Evolutionary conservation across 2,888 invertebrate species (phyloP).

Genomic region (Platycheirus albimanus): DNA sequence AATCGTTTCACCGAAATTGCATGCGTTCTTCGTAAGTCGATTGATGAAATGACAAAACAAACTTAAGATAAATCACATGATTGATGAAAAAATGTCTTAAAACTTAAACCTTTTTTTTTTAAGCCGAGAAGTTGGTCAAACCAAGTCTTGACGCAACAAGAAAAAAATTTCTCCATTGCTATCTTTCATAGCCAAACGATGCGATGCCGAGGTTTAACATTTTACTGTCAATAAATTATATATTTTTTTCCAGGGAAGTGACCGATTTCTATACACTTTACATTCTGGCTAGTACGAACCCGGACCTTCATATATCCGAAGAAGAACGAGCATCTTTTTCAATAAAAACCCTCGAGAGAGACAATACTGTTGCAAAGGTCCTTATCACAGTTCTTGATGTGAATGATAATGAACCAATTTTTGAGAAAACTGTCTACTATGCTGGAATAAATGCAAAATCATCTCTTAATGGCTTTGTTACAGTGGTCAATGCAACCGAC

Average conservation of each 20-base stretch:
- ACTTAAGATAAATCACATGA: too few relatives aligned
- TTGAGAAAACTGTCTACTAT: constrained; percentile 84
- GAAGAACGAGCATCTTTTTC: constrained; percentile 83
- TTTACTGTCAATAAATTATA: too few relatives aligned
- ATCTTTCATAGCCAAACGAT: too few relatives aligned
- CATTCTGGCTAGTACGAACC: constrained; percentile 92
- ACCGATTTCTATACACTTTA: constrained; percentile 89
- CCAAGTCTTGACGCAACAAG: too few relatives aligned
- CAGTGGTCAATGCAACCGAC: constrained; percentile 91
- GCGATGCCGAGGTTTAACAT: too few relatives aligned
- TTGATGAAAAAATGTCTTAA: too few relatives aligned
- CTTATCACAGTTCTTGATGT: constrained; percentile 89
- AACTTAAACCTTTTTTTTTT: too few relatives aligned
- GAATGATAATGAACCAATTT: constrained; percentile 93
- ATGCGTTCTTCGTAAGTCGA: too few relatives aligned
- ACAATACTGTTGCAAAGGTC: constrained; percentile 89
- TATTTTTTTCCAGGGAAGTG: constrained; percentile 85
- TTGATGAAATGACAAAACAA: too few relatives aligned
- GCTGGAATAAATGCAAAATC: constrained; percentile 90
- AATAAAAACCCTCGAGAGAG: constrained; percentile 83
- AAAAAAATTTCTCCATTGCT: too few relatives aligned
- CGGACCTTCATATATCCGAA: constrained; percentile 86
- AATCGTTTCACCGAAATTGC: too few relatives aligned
- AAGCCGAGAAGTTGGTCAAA: too few relatives aligned
- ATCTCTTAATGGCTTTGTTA: constrained; percentile 88